Evolutionary conservation across 2,888 invertebrate species (phyloP).

Genomic region (Rotaria magnacalcarata): DNA sequence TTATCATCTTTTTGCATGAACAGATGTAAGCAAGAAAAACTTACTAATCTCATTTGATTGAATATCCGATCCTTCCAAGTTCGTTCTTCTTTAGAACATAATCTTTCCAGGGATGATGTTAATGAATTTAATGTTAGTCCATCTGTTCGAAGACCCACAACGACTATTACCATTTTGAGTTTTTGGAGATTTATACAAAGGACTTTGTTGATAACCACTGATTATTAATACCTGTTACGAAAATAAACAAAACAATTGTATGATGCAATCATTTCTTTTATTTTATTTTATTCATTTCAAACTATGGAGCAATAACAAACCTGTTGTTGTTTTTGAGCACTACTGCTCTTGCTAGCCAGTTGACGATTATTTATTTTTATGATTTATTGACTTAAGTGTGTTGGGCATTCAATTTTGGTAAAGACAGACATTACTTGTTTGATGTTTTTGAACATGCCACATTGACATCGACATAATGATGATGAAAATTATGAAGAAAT

Average conservation of each 20-base stretch:
- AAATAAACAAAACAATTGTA: not conserved
- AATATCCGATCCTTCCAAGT: not conserved
- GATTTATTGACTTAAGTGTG: not conserved
- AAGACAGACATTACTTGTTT: not conserved
- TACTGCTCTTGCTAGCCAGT: not conserved
- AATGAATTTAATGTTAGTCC: not conserved
- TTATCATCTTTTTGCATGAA: too few species aligned
- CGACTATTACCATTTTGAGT: not conserved
- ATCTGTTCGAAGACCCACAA: not conserved
- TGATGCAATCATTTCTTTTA: not conserved
- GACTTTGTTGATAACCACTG: not conserved
- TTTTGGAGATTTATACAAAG: not conserved
- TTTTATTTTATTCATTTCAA: too few species aligned
- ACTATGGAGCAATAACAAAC: not conserved
- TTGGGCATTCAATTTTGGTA: not conserved
- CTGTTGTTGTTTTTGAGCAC: not conserved
- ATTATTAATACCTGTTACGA: not conserved
- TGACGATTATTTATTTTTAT: conserved; percentile 1
- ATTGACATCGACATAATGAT: not conserved
- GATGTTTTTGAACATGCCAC: not conserved
- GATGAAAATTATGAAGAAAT: not conserved
- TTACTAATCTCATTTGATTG: conserved; percentile 7
- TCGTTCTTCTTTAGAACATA: not conserved
- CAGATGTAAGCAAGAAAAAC: not conserved
- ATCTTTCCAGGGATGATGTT: not conserved